Base-by-base conservation (phyloP, 1,140 invertebrate genomes). In the Caerostris extrusa region DNA sequence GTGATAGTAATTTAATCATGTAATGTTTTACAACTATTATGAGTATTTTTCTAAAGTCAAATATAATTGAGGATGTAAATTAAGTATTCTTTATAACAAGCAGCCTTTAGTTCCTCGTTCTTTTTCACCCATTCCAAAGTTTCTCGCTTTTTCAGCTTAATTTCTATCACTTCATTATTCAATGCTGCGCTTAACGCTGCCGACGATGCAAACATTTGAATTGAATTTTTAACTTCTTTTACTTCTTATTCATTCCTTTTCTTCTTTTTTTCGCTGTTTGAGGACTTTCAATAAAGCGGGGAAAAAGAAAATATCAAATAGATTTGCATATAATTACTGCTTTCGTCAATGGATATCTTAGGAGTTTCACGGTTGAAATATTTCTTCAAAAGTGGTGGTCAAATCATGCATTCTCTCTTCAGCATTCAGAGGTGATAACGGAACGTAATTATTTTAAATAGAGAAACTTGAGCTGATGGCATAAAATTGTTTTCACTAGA, bases 111-210 rank as follows among this genome's bases (percentile, higher is more conserved):
- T 77, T 77, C 71, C 14, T 77, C 71, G 34, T 77, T 64, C 61
- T 64, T 5, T 5, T 64, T 17, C 17, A 17, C 3, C 61, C 61
- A 10, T 12, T 50, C 71, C 10, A 12, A 77, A 53, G 71, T 34
- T 50, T 77, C 71, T 34, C 57, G 56, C 83, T 85, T 85, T 58
- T 56, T 58, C 55, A 85, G 57, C 83, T 60, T 90, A 90, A 90
- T 90, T 90, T 90, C n/a, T 57, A 90, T 60, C 88, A 71, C 88
- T 90, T 77, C 88, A 90, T 90, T 90, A 90, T 90, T 69, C 88
- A 58, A 55, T 53, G 57, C 19, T n/a, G 10, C 88, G 7, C 88
- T 90, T 53, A 90, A 55, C 57, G 55, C 64, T 90, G 34, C 53
- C n/a, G 19, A 61, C 85, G 88, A 57, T 12, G 88, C 55, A 56